A percentile compares a stretch with the other conserved stretches of the same genome.
Evolutionary conservation across 2,888 invertebrate species (phyloP).

Genomic region (Tetragnatha montana): DNA sequence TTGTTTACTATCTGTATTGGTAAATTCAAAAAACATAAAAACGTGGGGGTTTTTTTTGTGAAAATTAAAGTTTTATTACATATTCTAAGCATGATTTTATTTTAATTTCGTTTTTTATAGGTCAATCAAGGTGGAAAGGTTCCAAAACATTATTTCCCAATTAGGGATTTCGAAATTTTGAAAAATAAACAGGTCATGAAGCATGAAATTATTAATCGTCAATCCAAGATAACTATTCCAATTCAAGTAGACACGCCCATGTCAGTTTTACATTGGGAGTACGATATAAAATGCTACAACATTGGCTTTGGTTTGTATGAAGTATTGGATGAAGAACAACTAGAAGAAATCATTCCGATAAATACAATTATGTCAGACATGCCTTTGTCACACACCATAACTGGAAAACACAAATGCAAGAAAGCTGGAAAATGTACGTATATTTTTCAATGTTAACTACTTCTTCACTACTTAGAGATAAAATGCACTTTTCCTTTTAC

Average conservation of each 20-base stretch:
- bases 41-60: too few relatives aligned
- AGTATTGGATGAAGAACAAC: neutral
- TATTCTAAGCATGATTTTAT: too few relatives aligned
- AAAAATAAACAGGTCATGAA: neutral
- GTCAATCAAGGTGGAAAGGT: neutral
- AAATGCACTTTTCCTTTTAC: too few relatives aligned
- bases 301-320: conserved; percentile 18
- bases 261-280: conserved; percentile 31
- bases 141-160: neutral
- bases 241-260: neutral
- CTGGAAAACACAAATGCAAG: neutral
- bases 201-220: neutral
- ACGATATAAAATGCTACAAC: conserved; percentile 5
- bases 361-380: neutral
- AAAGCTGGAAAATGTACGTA: conserved; percentile 32
- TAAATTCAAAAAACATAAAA: too few relatives aligned
- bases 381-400: neutral
- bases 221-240: neutral
- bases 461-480: too few relatives aligned
- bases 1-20: too few relatives aligned
- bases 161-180: neutral
- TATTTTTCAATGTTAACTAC: neutral
- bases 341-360: neutral
- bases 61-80: too few relatives aligned
- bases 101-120: conserved; percentile 17